phyloP scores from a whole-genome alignment of 2,888 invertebrate genomes.

The Pharmacophagus antenor region DNA sequence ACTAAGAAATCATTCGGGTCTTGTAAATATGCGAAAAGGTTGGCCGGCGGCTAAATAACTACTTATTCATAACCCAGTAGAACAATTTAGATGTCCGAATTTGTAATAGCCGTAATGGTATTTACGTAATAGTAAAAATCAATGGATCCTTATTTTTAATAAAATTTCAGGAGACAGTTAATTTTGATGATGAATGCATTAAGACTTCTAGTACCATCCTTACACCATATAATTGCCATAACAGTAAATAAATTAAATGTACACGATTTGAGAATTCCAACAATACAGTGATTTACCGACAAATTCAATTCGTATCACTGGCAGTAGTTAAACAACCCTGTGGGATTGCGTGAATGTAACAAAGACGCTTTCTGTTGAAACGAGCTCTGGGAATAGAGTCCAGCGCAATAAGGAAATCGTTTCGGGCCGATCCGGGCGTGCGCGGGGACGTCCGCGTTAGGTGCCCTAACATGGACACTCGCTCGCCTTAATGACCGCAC shows the following conservation, averaged over 20 bases:
- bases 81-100: conserved; percentile 18
- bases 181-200: not conserved
- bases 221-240: not conserved
- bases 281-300: not conserved
- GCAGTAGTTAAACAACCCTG: conserved; percentile 38
- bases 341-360: conserved; percentile 58
- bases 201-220: not conserved
- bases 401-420: conserved; percentile 71
- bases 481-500: conserved; percentile 53
- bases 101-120: conserved; percentile 15
- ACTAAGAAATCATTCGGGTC: conserved; percentile 27
- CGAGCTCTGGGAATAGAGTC: conserved; percentile 66
- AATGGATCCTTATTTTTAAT: too few species aligned
- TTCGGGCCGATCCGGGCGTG: conserved; percentile 44
- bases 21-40: conserved; percentile 20
- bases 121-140: not conserved
- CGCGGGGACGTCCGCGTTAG: conserved; percentile 68
- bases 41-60: conserved; percentile 18
- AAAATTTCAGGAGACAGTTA: too few species aligned
- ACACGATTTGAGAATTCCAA: not conserved
- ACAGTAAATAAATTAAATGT: not conserved
- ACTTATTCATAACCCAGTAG: not conserved
- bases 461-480: conserved; percentile 34
- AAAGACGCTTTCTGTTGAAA: conserved; percentile 46
- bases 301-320: conserved; percentile 35